These are phyloP conservation scores for Clarias pachynema DNA, from an alignment of 2,797 vertebrate genomes.

Conservation along the genomic window DNA sequence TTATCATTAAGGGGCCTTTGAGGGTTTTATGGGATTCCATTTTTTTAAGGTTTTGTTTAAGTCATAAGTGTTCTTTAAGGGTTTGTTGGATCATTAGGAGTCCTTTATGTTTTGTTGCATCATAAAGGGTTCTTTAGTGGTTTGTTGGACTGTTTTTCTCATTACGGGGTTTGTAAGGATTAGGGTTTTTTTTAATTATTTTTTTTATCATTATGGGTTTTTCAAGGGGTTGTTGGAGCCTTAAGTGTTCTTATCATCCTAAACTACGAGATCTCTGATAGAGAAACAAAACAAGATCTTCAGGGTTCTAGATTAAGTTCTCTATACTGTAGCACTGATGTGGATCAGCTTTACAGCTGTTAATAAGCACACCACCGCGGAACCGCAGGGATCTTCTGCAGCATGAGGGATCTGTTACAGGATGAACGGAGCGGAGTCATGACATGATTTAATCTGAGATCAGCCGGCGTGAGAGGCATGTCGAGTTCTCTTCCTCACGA, in stretches of 20 bases:
- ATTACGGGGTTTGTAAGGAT: not conserved
- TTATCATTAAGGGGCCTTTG: no score
- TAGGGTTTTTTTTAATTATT: not conserved
- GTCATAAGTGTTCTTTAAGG: no score
- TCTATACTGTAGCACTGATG: no score
- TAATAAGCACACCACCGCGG: not conserved
- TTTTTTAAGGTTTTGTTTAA: no score
- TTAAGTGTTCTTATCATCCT: not conserved
- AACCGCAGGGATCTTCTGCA: not conserved
- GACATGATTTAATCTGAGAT: conserved; percentile 49
- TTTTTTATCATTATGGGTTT: not conserved
- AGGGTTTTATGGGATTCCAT: not conserved
- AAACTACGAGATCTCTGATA: not conserved
- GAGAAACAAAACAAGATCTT: not conserved
- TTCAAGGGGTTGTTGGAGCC: not conserved
- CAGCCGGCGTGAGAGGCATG: conserved; percentile 24
- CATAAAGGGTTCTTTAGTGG: not conserved
- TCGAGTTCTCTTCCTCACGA: conserved; percentile 28
- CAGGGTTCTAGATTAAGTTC: not conserved
- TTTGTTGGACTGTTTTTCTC: not conserved
- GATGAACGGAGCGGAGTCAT: conserved; percentile 32
- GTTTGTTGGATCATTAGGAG: no score
- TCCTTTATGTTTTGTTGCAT: no score
- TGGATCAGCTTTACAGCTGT: not conserved
- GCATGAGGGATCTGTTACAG: conserved; percentile 14